phyloP scores from a whole-genome alignment of 1,140 invertebrate species.

The Anthonomus grandis region DNA sequence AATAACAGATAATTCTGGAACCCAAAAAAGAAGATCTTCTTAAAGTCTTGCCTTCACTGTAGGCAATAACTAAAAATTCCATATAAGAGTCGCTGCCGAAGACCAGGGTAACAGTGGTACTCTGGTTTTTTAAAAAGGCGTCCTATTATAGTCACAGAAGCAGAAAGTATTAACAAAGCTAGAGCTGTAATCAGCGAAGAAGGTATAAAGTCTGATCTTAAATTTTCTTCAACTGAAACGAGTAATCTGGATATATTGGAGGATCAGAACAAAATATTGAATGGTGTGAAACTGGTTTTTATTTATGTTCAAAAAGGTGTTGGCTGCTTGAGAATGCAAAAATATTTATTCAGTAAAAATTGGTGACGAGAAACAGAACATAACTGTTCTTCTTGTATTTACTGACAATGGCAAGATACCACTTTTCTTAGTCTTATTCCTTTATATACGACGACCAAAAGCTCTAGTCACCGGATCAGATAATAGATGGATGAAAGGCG shows the following conservation, averaged over 20 bases:
- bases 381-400: slow-evolving; percentile 38
- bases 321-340: slow-evolving; percentile 33
- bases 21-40: slow-evolving; percentile 29
- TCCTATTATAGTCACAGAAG: too few relatives aligned
- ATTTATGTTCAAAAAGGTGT: slow-evolving; percentile 33
- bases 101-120: slow-evolving; percentile 27
- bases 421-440: slow-evolving; percentile 35
- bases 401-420: slow-evolving; percentile 23
- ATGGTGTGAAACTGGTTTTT: slow-evolving; percentile 43
- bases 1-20: too few relatives aligned
- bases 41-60: slow-evolving; percentile 16
- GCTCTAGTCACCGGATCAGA: slow-evolving; percentile 33
- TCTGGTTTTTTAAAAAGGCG: slow-evolving; percentile 40
- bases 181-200: too few relatives aligned
- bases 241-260: slow-evolving; percentile 21
- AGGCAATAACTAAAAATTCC: too few relatives aligned
- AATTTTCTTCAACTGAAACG: too few relatives aligned
- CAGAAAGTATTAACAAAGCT: slow-evolving; percentile 28
- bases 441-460: slow-evolving; percentile 32
- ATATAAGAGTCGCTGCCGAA: too few relatives aligned
- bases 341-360: slow-evolving; percentile 36
- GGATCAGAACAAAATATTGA: slow-evolving; percentile 39
- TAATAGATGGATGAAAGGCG: too few relatives aligned
- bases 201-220: too few relatives aligned
- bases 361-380: slow-evolving; percentile 30